A percentile compares a stretch with the other conserved stretches of the same genome.
Evolutionary conservation across 2,113 vertebrate genomes (phyloP).

Genomic region (Grammomys surdaster): DNA sequence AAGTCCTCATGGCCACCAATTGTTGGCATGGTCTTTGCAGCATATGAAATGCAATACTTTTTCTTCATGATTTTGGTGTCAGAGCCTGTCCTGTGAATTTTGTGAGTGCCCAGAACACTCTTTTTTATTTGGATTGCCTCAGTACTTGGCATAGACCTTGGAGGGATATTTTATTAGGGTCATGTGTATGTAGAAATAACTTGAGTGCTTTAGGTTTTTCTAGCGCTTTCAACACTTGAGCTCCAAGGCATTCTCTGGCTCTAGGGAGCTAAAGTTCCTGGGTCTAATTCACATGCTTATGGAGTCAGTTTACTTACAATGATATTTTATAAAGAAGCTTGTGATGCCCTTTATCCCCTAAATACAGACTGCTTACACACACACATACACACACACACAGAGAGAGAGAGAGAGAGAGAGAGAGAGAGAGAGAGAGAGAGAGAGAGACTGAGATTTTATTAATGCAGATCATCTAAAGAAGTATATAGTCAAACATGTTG

Average conservation of each 20-base stretch:
- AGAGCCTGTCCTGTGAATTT: neutral
- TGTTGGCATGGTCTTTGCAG: neutral
- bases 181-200: neutral
- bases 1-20: neutral
- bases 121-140: neutral
- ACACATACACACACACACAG: neutral
- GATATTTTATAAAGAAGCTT: neutral
- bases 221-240: neutral
- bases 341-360: neutral
- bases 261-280: neutral
- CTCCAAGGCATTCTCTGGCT: neutral
- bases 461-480: neutral
- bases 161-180: neutral
- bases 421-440: too few relatives aligned
- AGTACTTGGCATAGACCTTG: neutral
- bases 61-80: neutral
- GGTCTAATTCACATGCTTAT: neutral
- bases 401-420: too few relatives aligned
- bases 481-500: neutral
- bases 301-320: neutral
- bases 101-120: fast-evolving
- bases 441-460: neutral
- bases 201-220: neutral
- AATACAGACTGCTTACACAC: neutral
- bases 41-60: neutral